Base-by-base conservation (phyloP, 2,797 vertebrate species). In the Hippopotamyrus pictus region DNA sequence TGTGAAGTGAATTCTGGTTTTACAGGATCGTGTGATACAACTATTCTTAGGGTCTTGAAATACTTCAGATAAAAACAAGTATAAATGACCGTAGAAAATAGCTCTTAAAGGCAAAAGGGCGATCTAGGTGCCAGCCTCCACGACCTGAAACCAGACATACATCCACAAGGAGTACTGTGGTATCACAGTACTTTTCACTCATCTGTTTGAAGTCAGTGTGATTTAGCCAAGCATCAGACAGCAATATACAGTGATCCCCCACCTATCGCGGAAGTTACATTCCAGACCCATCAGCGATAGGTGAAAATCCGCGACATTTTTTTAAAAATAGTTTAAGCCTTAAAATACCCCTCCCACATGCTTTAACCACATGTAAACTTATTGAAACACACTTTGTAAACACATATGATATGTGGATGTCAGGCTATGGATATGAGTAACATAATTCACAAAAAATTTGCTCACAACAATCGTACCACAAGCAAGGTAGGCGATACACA, bases 21-120 rank as follows among this genome's bases (percentile, higher is more conserved):
- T 90, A 90, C 79, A 89, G 90, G 87, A 90, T 69, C 88, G 29
- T 87, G 19, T 88, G 86, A 88, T 87, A 76, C 48, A 50, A 86
- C 89, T 51, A 73, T 33, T 50, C 37, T 44, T 76, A 73, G 79
- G 82, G 44, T 12, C 19, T 12, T 22, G 87, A 65, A 33, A 44
- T 48, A 46, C 87, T 88, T 12, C n/a, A 65, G 37, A 48, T 48
- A n/a, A 46, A 44, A 25, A 48, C 17, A 3, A 51, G 29, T 46
- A 82, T 41, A 82, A 22, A 82, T n/a, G 88, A 84, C 19, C 8
- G 0, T 44, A 5, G 14, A 44, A 48, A 84, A 83, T 22, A 33
- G 69, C 50, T 50, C 33, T 50, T 33, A 79, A 79, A 53, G 29
- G 22, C 73, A 62, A 79, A 12, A 5, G 7, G 25, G 48, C 29